phyloP scores from a whole-genome alignment of 2,888 invertebrate genomes.

The Drosophila infuscata region DNA sequence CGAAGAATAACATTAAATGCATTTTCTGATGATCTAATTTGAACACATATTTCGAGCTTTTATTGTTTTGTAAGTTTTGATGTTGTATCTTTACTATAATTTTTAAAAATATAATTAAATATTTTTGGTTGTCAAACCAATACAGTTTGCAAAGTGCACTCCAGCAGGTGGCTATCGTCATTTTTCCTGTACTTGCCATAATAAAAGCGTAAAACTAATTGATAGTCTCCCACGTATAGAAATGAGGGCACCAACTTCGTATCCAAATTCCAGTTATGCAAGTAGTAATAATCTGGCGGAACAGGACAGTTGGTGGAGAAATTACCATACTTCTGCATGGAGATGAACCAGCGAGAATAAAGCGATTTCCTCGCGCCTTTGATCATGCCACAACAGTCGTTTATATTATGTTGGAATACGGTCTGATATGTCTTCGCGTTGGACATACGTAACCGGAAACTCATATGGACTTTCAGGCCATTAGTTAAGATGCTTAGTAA shows the following conservation, averaged over 20 bases:
- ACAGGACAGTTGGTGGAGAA: slow-evolving; percentile 60
- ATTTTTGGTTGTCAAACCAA: slow-evolving; percentile 7
- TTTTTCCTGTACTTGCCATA: slow-evolving; percentile 50
- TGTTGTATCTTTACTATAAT: not conserved
- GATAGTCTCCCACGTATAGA: slow-evolving; percentile 66
- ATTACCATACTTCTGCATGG: slow-evolving; percentile 62
- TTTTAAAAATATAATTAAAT: not conserved
- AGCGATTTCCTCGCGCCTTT: slow-evolving; percentile 45
- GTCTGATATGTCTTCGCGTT: slow-evolving; percentile 50
- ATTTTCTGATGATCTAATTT: not conserved
- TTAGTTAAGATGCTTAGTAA: slow-evolving; percentile 14
- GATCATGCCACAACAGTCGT: slow-evolving; percentile 61
- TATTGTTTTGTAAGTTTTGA: not conserved
- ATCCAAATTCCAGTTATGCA: slow-evolving; percentile 56
- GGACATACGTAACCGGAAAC: slow-evolving; percentile 56
- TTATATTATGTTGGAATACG: slow-evolving; percentile 62
- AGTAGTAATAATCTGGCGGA: slow-evolving; percentile 56
- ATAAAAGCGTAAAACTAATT: slow-evolving; percentile 48
- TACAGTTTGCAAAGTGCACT: slow-evolving; percentile 49
- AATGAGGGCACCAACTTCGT: slow-evolving; percentile 58
- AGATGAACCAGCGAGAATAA: slow-evolving; percentile 51
- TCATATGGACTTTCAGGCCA: slow-evolving; percentile 59
- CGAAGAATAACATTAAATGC: not conserved
- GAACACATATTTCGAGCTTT: not conserved
- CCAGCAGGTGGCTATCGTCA: slow-evolving; percentile 29